A percentile compares a stretch with the other conserved stretches of the same genome.
Evolutionary conservation across 2,797 vertebrate species (phyloP).

Genomic region (Decapterus maruadsi): DNA sequence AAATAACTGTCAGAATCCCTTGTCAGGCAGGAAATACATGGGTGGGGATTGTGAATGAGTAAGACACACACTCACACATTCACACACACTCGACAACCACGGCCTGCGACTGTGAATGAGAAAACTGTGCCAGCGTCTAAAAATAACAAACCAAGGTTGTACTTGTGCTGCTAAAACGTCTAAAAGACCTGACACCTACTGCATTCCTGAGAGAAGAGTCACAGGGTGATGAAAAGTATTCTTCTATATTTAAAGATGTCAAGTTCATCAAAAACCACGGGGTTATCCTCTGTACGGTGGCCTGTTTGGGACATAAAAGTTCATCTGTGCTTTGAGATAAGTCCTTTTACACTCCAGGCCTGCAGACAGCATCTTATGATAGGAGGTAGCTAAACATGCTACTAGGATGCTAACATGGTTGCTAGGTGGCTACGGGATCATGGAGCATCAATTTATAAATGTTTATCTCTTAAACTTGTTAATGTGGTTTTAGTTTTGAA

Average conservation of each 20-base stretch:
- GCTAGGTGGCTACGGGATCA: background rate
- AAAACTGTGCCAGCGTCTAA: background rate
- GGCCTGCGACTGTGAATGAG: constrained; percentile 1
- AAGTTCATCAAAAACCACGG: background rate
- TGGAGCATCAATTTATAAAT: background rate
- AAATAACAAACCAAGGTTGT: background rate
- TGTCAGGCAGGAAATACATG: background rate
- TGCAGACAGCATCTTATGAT: background rate
- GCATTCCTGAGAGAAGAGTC: background rate
- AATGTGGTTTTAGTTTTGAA: too few species aligned
- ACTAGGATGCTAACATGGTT: background rate
- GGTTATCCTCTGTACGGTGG: background rate
- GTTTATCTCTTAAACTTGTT: background rate
- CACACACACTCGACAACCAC: too few species aligned
- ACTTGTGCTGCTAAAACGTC: background rate
- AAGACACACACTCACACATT: background rate
- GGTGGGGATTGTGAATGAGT: constrained; percentile 3
- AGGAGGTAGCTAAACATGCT: background rate
- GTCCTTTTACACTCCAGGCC: too few species aligned
- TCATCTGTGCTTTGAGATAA: too few species aligned
- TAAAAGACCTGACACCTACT: background rate
- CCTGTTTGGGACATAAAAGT: background rate
- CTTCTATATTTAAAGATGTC: too few species aligned
- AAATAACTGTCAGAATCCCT: constrained; percentile 25
- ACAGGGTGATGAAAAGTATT: background rate